Evolutionary conservation across 2,888 invertebrate species (phyloP).

Genomic region (Schrankia costaestrigalis): DNA sequence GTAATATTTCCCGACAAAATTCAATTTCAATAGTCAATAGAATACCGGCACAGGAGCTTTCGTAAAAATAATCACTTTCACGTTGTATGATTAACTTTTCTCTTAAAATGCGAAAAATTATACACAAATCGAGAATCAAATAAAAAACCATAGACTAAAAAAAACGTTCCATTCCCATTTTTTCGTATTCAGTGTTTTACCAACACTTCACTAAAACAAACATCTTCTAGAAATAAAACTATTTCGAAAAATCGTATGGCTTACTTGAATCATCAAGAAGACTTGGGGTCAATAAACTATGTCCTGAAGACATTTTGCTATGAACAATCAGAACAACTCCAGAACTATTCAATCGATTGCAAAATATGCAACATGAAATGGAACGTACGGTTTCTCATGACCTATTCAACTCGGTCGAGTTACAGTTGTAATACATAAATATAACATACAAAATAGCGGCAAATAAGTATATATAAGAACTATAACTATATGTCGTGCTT

Average conservation of each 20-base stretch:
- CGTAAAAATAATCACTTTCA: background rate
- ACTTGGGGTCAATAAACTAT: background rate
- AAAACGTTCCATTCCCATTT: constrained; percentile 43
- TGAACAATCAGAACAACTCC: too few species aligned
- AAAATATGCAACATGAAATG: constrained; percentile 40
- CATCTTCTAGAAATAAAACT: too few species aligned
- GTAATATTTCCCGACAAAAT: constrained; percentile 2
- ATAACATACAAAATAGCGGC: constrained; percentile 71
- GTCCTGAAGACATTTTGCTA: constrained; percentile 1
- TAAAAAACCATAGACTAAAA: constrained; percentile 66
- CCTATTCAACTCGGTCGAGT: constrained; percentile 57
- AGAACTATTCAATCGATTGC: constrained; percentile 21
- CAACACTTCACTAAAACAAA: too few species aligned
- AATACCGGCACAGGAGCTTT: constrained; percentile 4
- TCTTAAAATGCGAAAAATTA: constrained; percentile 16
- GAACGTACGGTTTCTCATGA: constrained; percentile 46
- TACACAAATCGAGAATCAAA: constrained; percentile 40
- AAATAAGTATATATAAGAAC: constrained; percentile 63
- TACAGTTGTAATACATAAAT: constrained; percentile 53
- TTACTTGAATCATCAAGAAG: constrained; percentile 5
- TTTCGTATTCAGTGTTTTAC: too few species aligned
- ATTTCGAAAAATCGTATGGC: too few species aligned
- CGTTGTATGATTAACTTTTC: background rate
- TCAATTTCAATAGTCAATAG: constrained; percentile 1
- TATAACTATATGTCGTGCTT: constrained; percentile 48